These are phyloP conservation scores for Antheraea assamensis DNA, from an alignment of 2,888 invertebrate species.

Conservation along the genomic window DNA sequence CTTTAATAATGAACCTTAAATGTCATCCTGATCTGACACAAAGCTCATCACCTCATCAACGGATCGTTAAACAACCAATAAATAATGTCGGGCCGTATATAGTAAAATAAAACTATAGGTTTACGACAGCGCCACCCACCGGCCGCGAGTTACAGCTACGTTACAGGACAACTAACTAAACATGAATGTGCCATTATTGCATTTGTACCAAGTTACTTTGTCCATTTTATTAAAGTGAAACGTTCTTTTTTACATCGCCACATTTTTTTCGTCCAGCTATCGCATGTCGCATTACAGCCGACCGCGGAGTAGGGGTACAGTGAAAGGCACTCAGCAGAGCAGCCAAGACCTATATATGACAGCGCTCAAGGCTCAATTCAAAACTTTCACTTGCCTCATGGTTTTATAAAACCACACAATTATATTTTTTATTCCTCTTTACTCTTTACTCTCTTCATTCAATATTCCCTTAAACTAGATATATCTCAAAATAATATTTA, in stretches of 20 bases:
- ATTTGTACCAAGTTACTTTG: not conserved
- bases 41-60: conserved; percentile 40
- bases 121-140: conserved; percentile 25
- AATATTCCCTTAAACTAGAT: not conserved
- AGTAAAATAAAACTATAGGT: conserved; percentile 35
- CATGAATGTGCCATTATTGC: not conserved
- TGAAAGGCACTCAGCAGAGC: no score
- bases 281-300: no score
- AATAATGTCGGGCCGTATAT: conserved; percentile 38
- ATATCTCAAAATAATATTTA: no score
- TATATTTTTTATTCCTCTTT: no score
- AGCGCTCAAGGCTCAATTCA: no score
- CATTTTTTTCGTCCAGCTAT: no score
- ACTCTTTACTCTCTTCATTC: not conserved
- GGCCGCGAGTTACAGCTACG: not conserved
- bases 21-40: conserved; percentile 13
- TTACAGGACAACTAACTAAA: not conserved
- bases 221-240: no score
- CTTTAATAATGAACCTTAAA: conserved; percentile 12
- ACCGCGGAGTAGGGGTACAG: no score
- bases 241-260: no score
- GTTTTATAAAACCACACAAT: no score
- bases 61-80: conserved; percentile 43
- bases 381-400: no score
- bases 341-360: no score